phyloP scores from a whole-genome alignment of 2,888 invertebrate species.

The Nomada ferruginata region DNA sequence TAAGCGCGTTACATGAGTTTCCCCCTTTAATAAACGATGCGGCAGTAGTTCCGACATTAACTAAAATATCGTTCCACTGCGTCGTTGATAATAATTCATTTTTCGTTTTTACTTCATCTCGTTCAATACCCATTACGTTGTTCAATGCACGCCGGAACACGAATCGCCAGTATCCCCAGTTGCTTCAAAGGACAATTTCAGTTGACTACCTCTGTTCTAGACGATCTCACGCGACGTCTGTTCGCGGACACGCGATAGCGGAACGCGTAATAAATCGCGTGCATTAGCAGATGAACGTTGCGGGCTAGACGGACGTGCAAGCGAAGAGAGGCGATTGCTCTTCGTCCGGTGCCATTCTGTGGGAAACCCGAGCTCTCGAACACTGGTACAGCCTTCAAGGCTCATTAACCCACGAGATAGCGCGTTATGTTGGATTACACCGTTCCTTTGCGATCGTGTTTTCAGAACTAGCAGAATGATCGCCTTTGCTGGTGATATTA shows the following conservation, averaged over 20 bases:
- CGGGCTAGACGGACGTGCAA: constrained; percentile 17
- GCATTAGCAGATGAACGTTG: constrained; percentile 44
- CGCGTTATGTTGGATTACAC: constrained; percentile 60
- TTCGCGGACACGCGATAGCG: constrained; percentile 2
- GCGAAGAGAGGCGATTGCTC: constrained; percentile 33
- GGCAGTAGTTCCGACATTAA: no score
- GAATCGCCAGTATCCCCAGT: no score
- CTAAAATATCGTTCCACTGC: no score
- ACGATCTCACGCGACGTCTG: constrained; percentile 3
- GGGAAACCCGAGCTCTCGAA: constrained; percentile 64
- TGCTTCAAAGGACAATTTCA: no score
- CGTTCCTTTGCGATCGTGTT: constrained; percentile 44
- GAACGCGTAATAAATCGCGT: constrained; percentile 50
- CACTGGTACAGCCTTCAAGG: constrained; percentile 54
- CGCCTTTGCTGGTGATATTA: constrained; percentile 11
- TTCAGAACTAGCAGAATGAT: constrained; percentile 9
- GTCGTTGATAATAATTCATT: no score
- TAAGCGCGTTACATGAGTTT: no score
- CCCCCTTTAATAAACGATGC: no score
- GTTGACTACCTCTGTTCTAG: not conserved
- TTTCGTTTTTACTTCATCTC: no score
- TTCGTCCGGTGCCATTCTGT: constrained; percentile 58
- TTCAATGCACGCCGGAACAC: no score
- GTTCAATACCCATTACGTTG: no score
- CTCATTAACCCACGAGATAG: constrained; percentile 69